phyloP scores from a whole-genome alignment of 2,797 vertebrate genomes.

The Melanotaenia pygmaea region DNA sequence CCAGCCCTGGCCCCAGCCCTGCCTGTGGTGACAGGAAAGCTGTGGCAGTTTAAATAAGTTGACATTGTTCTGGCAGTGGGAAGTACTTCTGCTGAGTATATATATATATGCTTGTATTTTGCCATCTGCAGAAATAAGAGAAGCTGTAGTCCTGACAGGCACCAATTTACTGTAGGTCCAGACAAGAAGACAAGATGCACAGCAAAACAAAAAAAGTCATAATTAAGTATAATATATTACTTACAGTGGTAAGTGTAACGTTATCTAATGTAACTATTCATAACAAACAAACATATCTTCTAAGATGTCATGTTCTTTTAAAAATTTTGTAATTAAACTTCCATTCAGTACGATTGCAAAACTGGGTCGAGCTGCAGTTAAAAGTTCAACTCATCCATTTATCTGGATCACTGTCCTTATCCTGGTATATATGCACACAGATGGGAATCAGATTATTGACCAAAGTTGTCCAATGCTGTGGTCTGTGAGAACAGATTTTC shows the following conservation, averaged over 20 bases:
- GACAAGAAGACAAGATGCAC: background rate
- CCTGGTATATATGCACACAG: no score
- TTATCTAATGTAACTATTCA: background rate
- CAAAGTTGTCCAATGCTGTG: no score
- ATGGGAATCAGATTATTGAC: no score
- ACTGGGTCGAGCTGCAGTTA: no score
- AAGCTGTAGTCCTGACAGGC: constrained; percentile 16
- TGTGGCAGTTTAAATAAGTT: constrained; percentile 75
- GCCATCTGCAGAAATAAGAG: constrained; percentile 48
- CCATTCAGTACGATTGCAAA: background rate
- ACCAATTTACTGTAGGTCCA: constrained; percentile 10
- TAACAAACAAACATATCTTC: constrained; percentile 1
- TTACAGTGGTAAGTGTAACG: background rate
- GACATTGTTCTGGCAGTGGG: constrained; percentile 73
- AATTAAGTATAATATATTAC: background rate
- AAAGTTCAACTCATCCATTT: no score
- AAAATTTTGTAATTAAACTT: background rate
- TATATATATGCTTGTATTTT: constrained; percentile 56
- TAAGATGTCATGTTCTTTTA: background rate
- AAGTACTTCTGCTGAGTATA: constrained; percentile 67
- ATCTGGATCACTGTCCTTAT: no score
- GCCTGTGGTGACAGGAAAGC: constrained; percentile 69
- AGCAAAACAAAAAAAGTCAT: background rate
- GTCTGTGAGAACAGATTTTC: no score
- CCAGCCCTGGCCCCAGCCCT: constrained; percentile 48